phyloP scores from a whole-genome alignment of 1,140 invertebrate species.

The Mylabris phalerata region DNA sequence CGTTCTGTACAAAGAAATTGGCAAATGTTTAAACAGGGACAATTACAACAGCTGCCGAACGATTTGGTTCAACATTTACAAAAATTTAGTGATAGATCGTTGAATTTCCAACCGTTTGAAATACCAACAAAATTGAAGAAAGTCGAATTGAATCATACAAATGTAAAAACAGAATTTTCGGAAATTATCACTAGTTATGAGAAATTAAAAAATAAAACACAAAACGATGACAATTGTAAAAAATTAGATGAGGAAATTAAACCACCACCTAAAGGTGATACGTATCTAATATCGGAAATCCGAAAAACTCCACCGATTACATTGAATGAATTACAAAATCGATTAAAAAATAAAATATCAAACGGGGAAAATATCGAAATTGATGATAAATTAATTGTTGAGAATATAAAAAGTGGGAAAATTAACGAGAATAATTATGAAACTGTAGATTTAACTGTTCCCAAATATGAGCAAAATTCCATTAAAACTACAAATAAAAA shows the following conservation, averaged over 20 bases:
- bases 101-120: slow-evolving; percentile 25
- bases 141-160: neutral
- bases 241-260: no score
- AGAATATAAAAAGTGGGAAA: neutral
- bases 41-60: slow-evolving; percentile 45
- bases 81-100: slow-evolving; percentile 54
- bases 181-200: slow-evolving; percentile 42
- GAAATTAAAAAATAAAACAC: slow-evolving; percentile 30
- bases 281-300: no score
- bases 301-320: slow-evolving; percentile 36
- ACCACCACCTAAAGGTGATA: no score
- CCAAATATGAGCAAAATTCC: slow-evolving; percentile 1
- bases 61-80: slow-evolving; percentile 52
- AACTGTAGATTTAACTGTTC: slow-evolving; percentile 1
- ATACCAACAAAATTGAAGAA: neutral
- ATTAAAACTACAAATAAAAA: slow-evolving; percentile 21
- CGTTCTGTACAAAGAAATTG: slow-evolving; percentile 59
- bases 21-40: slow-evolving; percentile 51
- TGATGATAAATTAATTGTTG: slow-evolving; percentile 18
- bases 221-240: neutral
- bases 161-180: slow-evolving; percentile 38
- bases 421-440: slow-evolving; percentile 3
- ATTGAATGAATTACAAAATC: slow-evolving; percentile 33
- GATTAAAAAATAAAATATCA: slow-evolving; percentile 29
- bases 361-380: slow-evolving; percentile 16